These are phyloP conservation scores for Myrmecophaga tridactyla DNA, from an alignment of 2,113 vertebrate species.

Conservation along the genomic window DNA sequence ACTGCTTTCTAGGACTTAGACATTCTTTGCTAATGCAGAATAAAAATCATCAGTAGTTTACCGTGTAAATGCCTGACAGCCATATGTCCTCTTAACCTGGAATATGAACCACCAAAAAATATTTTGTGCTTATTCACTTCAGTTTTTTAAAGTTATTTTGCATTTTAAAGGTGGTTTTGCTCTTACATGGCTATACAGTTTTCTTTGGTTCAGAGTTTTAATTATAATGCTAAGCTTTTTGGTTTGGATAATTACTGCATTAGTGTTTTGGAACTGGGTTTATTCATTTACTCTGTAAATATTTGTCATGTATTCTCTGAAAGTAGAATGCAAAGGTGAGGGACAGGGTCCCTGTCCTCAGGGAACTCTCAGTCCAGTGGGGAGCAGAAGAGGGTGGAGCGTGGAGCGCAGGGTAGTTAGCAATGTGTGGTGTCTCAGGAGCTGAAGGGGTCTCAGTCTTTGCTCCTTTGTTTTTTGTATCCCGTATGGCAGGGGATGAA, in stretches of 20 bases:
- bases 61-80: neutral
- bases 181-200: neutral
- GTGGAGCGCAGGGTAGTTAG: neutral
- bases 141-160: conserved; percentile 7
- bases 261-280: neutral
- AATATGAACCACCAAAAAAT: neutral
- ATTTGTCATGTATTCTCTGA: neutral
- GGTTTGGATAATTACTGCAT: neutral
- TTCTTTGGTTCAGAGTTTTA: neutral
- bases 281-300: neutral
- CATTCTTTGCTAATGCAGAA: neutral
- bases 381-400: neutral
- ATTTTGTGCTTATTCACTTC: neutral
- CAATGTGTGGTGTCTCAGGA: neutral
- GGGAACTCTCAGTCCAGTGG: neutral
- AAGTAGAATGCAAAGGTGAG: neutral
- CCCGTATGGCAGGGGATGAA: too few relatives aligned
- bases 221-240: neutral
- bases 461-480: too few relatives aligned
- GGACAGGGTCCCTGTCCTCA: neutral
- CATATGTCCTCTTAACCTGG: neutral
- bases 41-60: neutral
- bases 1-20: neutral
- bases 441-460: neutral
- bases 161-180: neutral